These are phyloP conservation scores for Plestiodon gilberti DNA, from an alignment of 2,113 vertebrate genomes.

Conservation along the genomic window DNA sequence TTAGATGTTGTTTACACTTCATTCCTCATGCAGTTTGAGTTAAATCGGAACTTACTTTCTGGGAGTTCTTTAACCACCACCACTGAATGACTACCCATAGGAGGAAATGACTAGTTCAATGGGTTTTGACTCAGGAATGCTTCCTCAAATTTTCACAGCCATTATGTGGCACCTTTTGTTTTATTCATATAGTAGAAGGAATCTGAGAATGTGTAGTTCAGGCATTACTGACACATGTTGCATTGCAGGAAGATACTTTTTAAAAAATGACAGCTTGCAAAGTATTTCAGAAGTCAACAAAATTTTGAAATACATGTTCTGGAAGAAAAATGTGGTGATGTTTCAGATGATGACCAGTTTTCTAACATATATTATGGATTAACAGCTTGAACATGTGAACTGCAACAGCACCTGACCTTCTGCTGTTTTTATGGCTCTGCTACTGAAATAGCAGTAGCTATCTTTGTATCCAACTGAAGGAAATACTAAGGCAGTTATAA, in stretches of 20 bases:
- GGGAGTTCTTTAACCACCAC: neutral
- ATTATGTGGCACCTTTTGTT: neutral
- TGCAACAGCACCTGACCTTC: neutral
- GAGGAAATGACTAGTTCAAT: neutral
- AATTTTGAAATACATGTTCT: neutral
- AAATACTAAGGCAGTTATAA: too few relatives aligned
- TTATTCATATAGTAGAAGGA: conserved; percentile 1
- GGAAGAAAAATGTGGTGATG: conserved; percentile 31
- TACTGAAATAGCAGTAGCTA: too few relatives aligned
- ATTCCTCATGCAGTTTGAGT: neutral
- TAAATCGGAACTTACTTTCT: conserved; percentile 13
- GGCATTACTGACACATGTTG: conserved; percentile 18
- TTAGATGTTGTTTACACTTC: neutral
- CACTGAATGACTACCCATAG: neutral
- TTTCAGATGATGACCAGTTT: neutral
- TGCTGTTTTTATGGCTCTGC: conserved; percentile 33
- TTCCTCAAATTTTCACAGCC: conserved; percentile 13
- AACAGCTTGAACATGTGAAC: conserved; percentile 40
- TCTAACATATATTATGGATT: conserved; percentile 15
- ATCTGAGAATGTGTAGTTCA: neutral
- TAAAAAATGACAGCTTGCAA: conserved; percentile 4
- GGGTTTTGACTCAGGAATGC: neutral
- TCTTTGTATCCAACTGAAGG: too few relatives aligned
- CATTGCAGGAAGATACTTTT: conserved; percentile 6
- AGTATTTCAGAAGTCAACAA: conserved; percentile 35